These are phyloP conservation scores for Sisyra terminalis DNA, from an alignment of 2,888 invertebrate genomes.

Conservation along the genomic window DNA sequence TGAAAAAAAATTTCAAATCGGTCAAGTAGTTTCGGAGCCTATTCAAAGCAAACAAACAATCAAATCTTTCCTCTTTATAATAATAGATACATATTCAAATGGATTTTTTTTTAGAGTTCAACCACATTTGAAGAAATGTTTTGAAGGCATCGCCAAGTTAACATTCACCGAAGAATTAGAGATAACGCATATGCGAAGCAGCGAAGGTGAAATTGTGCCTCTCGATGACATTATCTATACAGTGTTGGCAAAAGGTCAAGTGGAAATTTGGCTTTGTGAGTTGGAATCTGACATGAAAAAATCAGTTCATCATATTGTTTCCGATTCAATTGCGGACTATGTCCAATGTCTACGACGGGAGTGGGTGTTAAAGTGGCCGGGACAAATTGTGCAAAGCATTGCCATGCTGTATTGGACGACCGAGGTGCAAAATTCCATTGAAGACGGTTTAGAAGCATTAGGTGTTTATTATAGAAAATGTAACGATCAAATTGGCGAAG, in stretches of 20 bases:
- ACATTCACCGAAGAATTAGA: slow-evolving; percentile 77
- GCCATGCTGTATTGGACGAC: slow-evolving; percentile 81
- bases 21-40: too few relatives aligned
- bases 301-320: slow-evolving; percentile 61
- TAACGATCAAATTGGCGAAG: slow-evolving; percentile 60
- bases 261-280: slow-evolving; percentile 90
- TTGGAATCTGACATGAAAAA: slow-evolving; percentile 76
- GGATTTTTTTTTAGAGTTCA: slow-evolving; percentile 49
- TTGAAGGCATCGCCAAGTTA: slow-evolving; percentile 81
- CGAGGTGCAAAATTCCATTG: slow-evolving; percentile 66
- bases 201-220: slow-evolving; percentile 66
- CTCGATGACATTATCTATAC: slow-evolving; percentile 71
- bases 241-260: slow-evolving; percentile 76
- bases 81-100: neutral
- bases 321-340: slow-evolving; percentile 56
- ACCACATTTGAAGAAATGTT: slow-evolving; percentile 91
- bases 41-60: too few relatives aligned
- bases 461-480: slow-evolving; percentile 49
- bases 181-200: slow-evolving; percentile 76
- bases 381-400: slow-evolving; percentile 75
- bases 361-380: slow-evolving; percentile 89
- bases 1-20: too few relatives aligned
- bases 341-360: slow-evolving; percentile 40
- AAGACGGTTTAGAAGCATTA: slow-evolving; percentile 35
- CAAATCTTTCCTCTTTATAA: too few relatives aligned